Evolutionary conservation across 1,140 invertebrate species (phyloP).

Genomic region (Conus ventricosus): DNA sequence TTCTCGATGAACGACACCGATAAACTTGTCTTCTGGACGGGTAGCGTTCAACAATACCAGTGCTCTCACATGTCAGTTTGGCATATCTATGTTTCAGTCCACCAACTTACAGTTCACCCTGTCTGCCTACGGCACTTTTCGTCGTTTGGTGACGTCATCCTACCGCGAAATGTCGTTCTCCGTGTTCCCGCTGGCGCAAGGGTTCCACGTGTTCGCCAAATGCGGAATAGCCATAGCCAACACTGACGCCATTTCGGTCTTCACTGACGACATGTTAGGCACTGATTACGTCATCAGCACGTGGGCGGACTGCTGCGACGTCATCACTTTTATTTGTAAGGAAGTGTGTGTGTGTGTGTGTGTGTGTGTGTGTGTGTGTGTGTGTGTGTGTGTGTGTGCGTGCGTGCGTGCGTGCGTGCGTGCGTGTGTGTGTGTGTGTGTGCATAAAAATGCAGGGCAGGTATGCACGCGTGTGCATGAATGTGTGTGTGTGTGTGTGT

Average conservation of each 20-base stretch:
- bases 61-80: not conserved
- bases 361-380: no score
- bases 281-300: slow-evolving; percentile 6
- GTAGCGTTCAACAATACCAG: not conserved
- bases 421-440: no score
- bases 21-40: not conserved
- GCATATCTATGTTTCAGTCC: not conserved
- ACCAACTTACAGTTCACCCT: slow-evolving; percentile 5
- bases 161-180: slow-evolving; percentile 20
- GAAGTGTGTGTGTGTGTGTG: no score
- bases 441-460: no score
- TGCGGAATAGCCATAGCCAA: slow-evolving; percentile 4
- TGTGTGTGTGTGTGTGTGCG: no score
- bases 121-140: not conserved
- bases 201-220: slow-evolving; percentile 1
- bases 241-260: slow-evolving; percentile 17
- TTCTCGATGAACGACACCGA: not conserved
- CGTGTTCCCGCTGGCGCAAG: not conserved
- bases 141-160: not conserved
- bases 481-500: no score
- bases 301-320: slow-evolving; percentile 10
- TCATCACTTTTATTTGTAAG: not conserved
- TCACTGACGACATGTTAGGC: slow-evolving; percentile 18
- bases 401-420: no score
- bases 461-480: no score